Conservation (phyloP, 2,888 invertebrate species). For the Meteorus cinctellus region DNA sequence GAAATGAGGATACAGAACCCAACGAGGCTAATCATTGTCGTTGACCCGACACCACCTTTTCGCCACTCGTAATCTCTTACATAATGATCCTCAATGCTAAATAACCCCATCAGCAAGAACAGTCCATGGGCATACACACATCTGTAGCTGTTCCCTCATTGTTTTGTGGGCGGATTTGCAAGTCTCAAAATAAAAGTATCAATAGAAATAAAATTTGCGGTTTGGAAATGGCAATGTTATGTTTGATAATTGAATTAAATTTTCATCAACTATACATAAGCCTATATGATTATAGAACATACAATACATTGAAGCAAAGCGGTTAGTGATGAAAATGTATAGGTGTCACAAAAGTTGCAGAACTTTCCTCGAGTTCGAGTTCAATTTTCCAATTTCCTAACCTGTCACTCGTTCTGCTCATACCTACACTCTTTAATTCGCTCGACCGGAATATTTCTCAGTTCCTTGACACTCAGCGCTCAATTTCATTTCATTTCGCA, state of each 20-base stretch:
- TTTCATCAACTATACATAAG: neutral
- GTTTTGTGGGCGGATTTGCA: neutral
- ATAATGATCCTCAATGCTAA: slow-evolving; percentile 33
- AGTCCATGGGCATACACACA: slow-evolving; percentile 29
- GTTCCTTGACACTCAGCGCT: slow-evolving; percentile 45
- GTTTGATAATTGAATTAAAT: neutral
- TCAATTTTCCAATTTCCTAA: slow-evolving; percentile 70
- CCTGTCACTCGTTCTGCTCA: slow-evolving; percentile 65
- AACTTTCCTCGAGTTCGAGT: slow-evolving; percentile 58
- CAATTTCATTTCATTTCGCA: slow-evolving; percentile 45
- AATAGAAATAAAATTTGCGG: neutral
- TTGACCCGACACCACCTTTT: neutral
- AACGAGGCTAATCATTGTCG: slow-evolving; percentile 26
- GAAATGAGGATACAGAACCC: slow-evolving; percentile 5
- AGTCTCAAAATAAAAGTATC: neutral
- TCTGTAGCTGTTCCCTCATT: neutral
- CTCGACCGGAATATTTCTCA: slow-evolving; percentile 62
- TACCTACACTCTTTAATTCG: slow-evolving; percentile 39
- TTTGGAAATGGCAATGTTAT: neutral
- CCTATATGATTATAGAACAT: neutral
- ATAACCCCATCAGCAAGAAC: slow-evolving; percentile 35
- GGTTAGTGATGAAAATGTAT: slow-evolving; percentile 20
- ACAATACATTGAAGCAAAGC: neutral
- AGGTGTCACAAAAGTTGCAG: slow-evolving; percentile 39
- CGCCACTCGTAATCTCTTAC: slow-evolving; percentile 2